These are phyloP conservation scores for Pitangus sulphuratus DNA, from an alignment of 2,797 vertebrate species.

Conservation along the genomic window DNA sequence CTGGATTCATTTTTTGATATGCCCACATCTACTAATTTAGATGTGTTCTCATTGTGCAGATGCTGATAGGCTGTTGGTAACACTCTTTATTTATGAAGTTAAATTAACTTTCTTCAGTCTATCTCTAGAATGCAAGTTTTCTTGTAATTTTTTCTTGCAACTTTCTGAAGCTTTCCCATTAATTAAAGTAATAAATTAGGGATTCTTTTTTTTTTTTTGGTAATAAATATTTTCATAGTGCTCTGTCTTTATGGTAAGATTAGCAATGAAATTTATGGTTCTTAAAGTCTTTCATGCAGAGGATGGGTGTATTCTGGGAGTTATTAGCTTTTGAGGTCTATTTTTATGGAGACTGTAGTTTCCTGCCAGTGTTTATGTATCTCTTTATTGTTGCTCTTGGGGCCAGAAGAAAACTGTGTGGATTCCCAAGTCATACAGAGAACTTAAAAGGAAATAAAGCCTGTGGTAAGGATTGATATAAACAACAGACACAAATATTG, in stretches of 20 bases:
- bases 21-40: not conserved
- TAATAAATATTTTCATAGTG: not conserved
- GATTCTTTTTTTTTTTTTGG: not conserved
- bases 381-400: not conserved
- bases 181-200: not conserved
- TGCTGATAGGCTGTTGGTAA: not conserved
- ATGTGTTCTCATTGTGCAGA: not conserved
- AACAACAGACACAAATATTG: not conserved
- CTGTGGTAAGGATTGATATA: not conserved
- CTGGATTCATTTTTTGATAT: not conserved
- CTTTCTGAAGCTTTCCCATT: not conserved
- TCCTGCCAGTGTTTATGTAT: not conserved
- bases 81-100: not conserved
- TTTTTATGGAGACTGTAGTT: not conserved
- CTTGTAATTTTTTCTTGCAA: not conserved
- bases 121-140: not conserved
- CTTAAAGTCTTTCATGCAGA: not conserved
- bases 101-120: not conserved
- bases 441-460: not conserved
- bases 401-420: not conserved
- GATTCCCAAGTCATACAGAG: not conserved
- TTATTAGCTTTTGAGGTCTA: not conserved
- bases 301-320: not conserved
- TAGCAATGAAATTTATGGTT: not conserved
- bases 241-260: not conserved